phyloP scores from a whole-genome alignment of 2,113 vertebrate genomes.

The Ciconia maguari region DNA sequence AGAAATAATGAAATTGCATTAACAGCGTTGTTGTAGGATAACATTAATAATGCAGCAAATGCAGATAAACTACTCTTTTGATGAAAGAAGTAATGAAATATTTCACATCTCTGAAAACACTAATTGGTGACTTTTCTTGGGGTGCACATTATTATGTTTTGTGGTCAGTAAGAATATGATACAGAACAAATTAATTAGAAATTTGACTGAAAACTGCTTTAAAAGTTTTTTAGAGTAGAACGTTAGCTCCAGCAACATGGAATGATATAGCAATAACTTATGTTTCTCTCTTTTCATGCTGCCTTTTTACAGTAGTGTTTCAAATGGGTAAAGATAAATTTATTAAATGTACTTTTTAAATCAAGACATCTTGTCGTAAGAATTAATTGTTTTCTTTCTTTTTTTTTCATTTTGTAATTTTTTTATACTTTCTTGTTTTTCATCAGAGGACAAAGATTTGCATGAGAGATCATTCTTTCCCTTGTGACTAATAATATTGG shows the following conservation, averaged over 20 bases:
- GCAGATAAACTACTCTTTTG: not conserved
- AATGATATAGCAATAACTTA: not conserved
- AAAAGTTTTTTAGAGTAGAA: not conserved
- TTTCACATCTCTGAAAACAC: conserved; percentile 28
- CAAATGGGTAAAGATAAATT: not conserved
- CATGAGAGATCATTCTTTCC: not conserved
- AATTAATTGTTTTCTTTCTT: not conserved
- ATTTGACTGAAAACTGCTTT: not conserved
- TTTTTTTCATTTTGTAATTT: not conserved
- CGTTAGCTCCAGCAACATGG: not conserved
- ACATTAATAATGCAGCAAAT: conserved; percentile 25
- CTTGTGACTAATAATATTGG: rapidly evolving
- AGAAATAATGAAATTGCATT: conserved; percentile 27
- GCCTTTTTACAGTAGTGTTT: not conserved
- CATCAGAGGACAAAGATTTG: not conserved
- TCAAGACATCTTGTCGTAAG: not conserved
- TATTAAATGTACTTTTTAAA: not conserved
- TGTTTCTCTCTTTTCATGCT: not conserved
- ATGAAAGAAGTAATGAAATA: conserved; percentile 3
- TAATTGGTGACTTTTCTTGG: not conserved
- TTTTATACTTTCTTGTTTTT: not conserved
- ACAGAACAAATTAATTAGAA: not conserved
- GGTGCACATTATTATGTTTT: not conserved
- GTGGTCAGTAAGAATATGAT: not conserved
- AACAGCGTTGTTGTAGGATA: not conserved